phyloP scores from a whole-genome alignment of 2,888 invertebrate species.

The Chaetoderma sp. region DNA sequence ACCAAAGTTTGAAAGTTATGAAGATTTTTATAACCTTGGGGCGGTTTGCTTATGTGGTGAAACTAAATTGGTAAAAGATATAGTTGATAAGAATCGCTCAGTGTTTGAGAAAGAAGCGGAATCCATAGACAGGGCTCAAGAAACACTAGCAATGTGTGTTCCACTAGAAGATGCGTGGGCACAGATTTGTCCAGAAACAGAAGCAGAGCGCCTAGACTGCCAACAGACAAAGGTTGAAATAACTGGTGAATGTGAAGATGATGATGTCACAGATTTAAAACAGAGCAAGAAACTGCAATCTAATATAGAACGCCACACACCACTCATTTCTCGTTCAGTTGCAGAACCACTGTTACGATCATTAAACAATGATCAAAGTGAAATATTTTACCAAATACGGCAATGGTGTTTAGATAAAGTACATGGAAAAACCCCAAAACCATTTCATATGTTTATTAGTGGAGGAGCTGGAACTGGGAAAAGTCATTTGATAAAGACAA shows the following conservation, averaged over 20 bases:
- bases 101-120: conserved; percentile 13
- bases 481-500: conserved; percentile 17
- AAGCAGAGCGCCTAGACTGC: conserved; percentile 22
- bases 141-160: conserved; percentile 6
- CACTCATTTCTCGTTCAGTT: neutral
- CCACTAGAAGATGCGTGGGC: conserved; percentile 25
- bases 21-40: conserved; percentile 14
- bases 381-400: conserved; percentile 20
- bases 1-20: neutral
- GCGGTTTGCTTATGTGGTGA: neutral
- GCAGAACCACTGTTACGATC: neutral
- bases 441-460: conserved; percentile 7
- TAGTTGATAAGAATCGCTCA: conserved; percentile 19
- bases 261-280: neutral
- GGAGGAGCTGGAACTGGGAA: conserved; percentile 22
- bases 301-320: too few relatives aligned
- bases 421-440: neutral
- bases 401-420: conserved; percentile 14
- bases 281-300: too few relatives aligned
- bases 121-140: conserved; percentile 11
- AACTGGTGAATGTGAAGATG: neutral
- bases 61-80: neutral
- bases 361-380: conserved; percentile 19
- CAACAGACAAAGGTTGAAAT: neutral
- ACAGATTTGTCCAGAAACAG: conserved; percentile 21